Conservation (phyloP, 2,888 invertebrate genomes). For the Habroteleia sp. region DNA sequence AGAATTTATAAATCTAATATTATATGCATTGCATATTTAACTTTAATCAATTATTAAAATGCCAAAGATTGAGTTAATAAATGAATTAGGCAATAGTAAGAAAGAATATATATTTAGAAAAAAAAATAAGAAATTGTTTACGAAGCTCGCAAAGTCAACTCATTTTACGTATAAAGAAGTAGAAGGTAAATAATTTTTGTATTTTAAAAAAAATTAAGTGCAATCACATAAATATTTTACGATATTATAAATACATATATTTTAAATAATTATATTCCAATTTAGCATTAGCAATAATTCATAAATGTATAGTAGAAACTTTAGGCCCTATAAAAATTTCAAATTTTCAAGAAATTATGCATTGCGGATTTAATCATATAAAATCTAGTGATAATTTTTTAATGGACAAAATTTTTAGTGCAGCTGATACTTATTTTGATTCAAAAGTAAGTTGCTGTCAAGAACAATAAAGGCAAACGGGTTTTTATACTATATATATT, state of each 20-base stretch:
- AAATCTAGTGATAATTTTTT: conserved; percentile 76
- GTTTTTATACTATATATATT: too few relatives aligned
- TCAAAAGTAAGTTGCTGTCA: conserved; percentile 63
- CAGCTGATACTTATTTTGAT: conserved; percentile 68
- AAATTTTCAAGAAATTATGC: conserved; percentile 74
- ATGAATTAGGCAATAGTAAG: conserved; percentile 70
- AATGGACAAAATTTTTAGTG: conserved; percentile 74
- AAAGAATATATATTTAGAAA: conserved; percentile 73
- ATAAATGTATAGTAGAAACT: conserved; percentile 70
- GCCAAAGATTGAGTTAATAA: conserved; percentile 68
- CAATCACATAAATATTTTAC: background rate
- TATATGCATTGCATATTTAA: too few relatives aligned
- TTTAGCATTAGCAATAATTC: conserved; percentile 74
- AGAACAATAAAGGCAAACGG: too few relatives aligned
- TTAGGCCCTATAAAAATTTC: conserved; percentile 70
- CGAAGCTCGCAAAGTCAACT: conserved; percentile 69
- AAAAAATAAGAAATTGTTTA: conserved; percentile 70
- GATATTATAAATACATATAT: too few relatives aligned
- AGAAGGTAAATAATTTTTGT: conserved; percentile 72
- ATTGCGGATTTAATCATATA: conserved; percentile 75
- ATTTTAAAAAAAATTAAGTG: background rate
- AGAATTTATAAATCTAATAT: too few relatives aligned
- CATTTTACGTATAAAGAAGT: conserved; percentile 73
- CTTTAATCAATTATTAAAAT: conserved; percentile 65
- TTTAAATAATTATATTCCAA: conserved; percentile 1